phyloP scores from a whole-genome alignment of 2,888 invertebrate species.

The Zhuqinia jingwanae region DNA sequence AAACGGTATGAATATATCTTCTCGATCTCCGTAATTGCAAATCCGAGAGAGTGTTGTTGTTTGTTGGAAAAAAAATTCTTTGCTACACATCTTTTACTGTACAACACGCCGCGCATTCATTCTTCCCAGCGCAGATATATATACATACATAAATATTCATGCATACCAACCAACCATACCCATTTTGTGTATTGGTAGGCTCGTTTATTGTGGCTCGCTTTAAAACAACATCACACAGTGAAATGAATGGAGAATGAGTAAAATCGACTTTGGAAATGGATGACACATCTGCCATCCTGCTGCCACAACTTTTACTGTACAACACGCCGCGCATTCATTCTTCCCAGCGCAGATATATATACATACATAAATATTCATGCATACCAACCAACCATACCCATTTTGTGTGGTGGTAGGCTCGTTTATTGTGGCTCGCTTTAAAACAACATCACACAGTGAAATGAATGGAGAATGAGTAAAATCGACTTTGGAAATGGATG shows the following conservation, averaged over 20 bases:
- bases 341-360: conserved; percentile 2
- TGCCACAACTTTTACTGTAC: background rate
- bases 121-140: background rate
- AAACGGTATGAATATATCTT: conserved; percentile 19
- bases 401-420: background rate
- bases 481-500: conserved; percentile 43
- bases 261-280: conserved; percentile 40
- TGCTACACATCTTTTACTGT: background rate
- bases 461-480: conserved; percentile 30
- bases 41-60: conserved; percentile 12
- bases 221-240: background rate
- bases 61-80: background rate
- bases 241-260: conserved; percentile 26
- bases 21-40: conserved; percentile 17
- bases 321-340: background rate
- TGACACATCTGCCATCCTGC: conserved; percentile 56
- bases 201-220: too few species aligned
- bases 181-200: background rate
- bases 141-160: conserved; percentile 42
- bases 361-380: conserved; percentile 39
- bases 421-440: too few species aligned
- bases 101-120: background rate
- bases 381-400: background rate
- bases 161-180: background rate
- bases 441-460: background rate